phyloP scores from a whole-genome alignment of 2,113 vertebrate genomes.

The Ptyas mucosa region DNA sequence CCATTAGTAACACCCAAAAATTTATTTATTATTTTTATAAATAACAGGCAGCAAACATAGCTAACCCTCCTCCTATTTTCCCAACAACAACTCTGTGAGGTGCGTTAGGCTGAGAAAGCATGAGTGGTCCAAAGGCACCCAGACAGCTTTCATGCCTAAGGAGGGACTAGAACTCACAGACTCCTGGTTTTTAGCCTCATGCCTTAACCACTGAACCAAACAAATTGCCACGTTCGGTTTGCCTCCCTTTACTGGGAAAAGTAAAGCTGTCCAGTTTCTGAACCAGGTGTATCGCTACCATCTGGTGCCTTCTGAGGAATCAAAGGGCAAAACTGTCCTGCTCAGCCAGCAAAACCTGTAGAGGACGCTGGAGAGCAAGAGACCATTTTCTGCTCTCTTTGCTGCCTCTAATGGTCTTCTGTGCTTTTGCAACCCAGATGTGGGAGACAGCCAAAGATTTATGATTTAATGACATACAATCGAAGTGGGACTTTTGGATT shows the following conservation, averaged over 20 bases:
- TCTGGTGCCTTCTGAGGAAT: background rate
- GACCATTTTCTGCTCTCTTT: background rate
- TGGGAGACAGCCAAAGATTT: background rate
- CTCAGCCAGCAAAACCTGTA: background rate
- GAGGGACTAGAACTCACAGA: too few species aligned
- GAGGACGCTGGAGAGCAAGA: background rate
- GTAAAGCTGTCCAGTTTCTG: background rate
- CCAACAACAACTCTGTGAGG: too few species aligned
- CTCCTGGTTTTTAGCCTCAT: too few species aligned
- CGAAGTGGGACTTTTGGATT: background rate
- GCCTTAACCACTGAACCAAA: too few species aligned
- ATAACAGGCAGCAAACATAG: too few species aligned
- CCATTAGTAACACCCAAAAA: background rate
- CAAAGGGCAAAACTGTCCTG: background rate
- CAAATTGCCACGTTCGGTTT: background rate
- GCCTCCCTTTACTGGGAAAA: background rate
- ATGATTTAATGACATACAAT: background rate
- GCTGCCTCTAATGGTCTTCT: background rate
- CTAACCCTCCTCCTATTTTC: too few species aligned
- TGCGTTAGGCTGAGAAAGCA: too few species aligned
- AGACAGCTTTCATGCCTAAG: too few species aligned
- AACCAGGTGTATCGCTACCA: background rate
- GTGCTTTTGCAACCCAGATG: background rate
- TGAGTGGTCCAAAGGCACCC: too few species aligned
- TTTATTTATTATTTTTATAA: too few species aligned